phyloP scores from a whole-genome alignment of 2,797 vertebrate species.

The Clarias laeviceps region DNA sequence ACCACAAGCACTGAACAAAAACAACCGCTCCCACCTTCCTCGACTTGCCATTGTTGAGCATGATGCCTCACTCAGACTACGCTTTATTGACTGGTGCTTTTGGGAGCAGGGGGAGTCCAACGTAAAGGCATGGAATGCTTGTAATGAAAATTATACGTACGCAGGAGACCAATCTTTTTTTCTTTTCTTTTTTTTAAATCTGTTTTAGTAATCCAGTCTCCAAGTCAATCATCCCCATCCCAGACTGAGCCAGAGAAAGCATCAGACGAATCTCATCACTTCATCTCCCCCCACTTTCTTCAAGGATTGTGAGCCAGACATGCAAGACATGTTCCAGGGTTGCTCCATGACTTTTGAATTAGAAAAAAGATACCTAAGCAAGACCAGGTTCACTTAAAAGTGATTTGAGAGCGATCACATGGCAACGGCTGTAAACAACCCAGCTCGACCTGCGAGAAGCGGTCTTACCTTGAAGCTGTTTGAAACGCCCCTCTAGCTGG shows the following conservation, averaged over 20 bases:
- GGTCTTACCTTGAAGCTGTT: slow-evolving; percentile 93
- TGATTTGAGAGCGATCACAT: not conserved
- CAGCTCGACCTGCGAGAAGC: slow-evolving; percentile 7
- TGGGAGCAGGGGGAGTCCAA: slow-evolving; percentile 26
- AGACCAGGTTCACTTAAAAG: not conserved
- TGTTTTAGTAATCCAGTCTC: slow-evolving; percentile 22
- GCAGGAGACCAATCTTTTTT: not conserved
- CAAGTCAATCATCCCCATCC: slow-evolving; percentile 15
- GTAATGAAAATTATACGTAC: slow-evolving; percentile 22
- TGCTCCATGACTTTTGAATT: not conserved
- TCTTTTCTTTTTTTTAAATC: not conserved
- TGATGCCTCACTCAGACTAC: slow-evolving; percentile 48
- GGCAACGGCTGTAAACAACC: slow-evolving; percentile 46
- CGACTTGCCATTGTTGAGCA: slow-evolving; percentile 65
- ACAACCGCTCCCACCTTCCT: slow-evolving; percentile 66
- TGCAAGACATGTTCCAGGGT: not conserved
- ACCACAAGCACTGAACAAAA: slow-evolving; percentile 64
- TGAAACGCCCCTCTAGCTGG: slow-evolving; percentile 91
- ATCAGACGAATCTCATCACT: slow-evolving; percentile 10
- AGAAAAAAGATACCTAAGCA: not conserved
- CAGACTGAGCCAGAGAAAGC: not conserved
- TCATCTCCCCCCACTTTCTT: not conserved
- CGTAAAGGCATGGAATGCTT: slow-evolving; percentile 13
- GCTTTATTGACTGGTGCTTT: slow-evolving; percentile 43
- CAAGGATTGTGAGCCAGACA: slow-evolving; percentile 4